Conservation (phyloP, 2,113 vertebrate genomes). For the Centrocercus urophasianus region DNA sequence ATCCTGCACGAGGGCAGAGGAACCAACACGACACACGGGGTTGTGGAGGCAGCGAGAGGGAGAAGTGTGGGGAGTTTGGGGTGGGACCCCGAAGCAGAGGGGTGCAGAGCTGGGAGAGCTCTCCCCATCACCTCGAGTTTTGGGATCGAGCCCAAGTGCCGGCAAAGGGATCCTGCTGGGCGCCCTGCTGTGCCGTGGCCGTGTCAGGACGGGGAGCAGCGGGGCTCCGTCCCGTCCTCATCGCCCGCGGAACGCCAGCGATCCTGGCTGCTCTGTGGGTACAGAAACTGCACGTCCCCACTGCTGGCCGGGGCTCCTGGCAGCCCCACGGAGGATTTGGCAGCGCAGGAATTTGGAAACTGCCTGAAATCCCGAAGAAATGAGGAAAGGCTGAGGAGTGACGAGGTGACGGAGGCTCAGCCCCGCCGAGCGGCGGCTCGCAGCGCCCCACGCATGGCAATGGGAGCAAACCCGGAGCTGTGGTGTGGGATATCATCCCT, state of each 20-base stretch:
- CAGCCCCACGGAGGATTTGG: slow-evolving; percentile 47
- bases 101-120: background rate
- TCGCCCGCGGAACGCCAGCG: background rate
- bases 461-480: background rate
- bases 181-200: background rate
- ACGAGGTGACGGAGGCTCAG: background rate
- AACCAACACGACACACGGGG: background rate
- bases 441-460: rapidly evolving
- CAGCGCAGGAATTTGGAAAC: slow-evolving; percentile 57
- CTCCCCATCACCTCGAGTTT: background rate
- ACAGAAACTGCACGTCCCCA: slow-evolving; percentile 64
- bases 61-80: background rate
- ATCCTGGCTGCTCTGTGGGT: background rate
- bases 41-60: background rate
- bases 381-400: slow-evolving; percentile 26
- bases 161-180: background rate
- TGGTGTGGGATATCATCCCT: rapidly evolving
- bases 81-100: background rate
- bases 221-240: background rate
- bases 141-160: background rate
- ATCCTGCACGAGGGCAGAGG: background rate
- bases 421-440: background rate
- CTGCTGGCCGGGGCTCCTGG: slow-evolving; percentile 55
- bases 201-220: background rate
- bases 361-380: slow-evolving; percentile 34